These are phyloP conservation scores for Chorisops tibialis DNA, from an alignment of 2,888 invertebrate genomes.

Conservation along the genomic window DNA sequence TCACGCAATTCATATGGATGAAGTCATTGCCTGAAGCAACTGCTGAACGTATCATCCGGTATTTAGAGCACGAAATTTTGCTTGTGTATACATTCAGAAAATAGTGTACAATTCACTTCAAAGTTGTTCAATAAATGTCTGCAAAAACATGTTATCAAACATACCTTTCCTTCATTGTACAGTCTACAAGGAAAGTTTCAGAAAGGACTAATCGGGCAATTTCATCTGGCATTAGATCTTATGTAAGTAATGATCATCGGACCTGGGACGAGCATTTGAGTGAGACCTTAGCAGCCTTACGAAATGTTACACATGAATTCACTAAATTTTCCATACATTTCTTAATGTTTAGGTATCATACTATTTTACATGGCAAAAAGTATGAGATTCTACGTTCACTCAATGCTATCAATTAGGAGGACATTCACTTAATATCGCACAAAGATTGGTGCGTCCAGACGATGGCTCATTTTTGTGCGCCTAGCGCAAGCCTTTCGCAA, in stretches of 20 bases:
- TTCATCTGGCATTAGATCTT: background rate
- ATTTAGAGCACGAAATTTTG: background rate
- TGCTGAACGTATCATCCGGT: too few species aligned
- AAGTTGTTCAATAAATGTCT: background rate
- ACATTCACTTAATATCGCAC: background rate
- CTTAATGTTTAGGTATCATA: background rate
- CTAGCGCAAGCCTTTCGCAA: too few species aligned
- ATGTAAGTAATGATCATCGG: too few species aligned
- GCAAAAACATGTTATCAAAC: background rate
- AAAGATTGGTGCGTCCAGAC: too few species aligned
- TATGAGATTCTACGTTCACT: background rate
- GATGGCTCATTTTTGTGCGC: too few species aligned
- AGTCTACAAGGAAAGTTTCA: conserved; percentile 6
- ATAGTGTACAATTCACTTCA: background rate
- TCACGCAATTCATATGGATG: background rate
- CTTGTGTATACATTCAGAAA: background rate
- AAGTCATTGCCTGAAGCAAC: too few species aligned
- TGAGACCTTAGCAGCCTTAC: too few species aligned
- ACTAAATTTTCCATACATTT: background rate
- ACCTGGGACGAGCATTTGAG: too few species aligned
- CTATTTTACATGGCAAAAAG: too few species aligned
- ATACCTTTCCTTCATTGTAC: background rate
- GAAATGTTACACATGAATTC: background rate
- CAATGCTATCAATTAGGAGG: background rate
- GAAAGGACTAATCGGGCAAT: conserved; percentile 10